Percentiles rank a stretch among this genome's conserved stretches.
Evolutionary conservation across 2,113 vertebrate species (phyloP).

Genomic region (Entelurus aequoreus): DNA sequence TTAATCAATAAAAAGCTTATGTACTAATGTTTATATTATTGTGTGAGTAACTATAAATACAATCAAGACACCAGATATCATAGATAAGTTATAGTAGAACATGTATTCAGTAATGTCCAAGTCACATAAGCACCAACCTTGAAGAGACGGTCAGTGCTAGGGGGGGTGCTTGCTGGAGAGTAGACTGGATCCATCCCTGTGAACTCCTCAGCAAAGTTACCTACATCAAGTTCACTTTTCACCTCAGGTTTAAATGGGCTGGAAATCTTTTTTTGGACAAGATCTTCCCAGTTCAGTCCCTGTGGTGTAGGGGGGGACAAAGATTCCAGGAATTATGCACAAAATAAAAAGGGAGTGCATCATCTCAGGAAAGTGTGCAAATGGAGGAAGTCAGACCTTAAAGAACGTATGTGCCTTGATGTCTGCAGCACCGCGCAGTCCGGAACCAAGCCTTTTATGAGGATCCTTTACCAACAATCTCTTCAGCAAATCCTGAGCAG

Average conservation of each 20-base stretch:
- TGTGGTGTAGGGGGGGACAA: slow-evolving; percentile 32
- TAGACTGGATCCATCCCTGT: slow-evolving; percentile 88
- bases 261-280: slow-evolving; percentile 75
- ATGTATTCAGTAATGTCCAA: background rate
- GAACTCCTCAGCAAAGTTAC: slow-evolving; percentile 90
- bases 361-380: background rate
- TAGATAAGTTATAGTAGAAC: no score
- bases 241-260: slow-evolving; percentile 86
- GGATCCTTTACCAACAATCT: slow-evolving; percentile 85
- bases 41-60: no score
- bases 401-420: slow-evolving; percentile 86
- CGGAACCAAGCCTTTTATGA: slow-evolving; percentile 82
- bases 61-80: no score
- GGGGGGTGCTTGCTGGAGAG: slow-evolving; percentile 83
- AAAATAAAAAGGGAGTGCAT: background rate
- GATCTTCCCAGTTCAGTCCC: slow-evolving; percentile 81
- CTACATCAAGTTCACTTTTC: slow-evolving; percentile 83
- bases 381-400: slow-evolving; percentile 67
- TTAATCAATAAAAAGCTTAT: no score
- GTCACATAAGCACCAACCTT: slow-evolving; percentile 62
- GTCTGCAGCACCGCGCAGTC: slow-evolving; percentile 79
- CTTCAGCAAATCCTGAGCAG: slow-evolving; percentile 83
- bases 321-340: slow-evolving; percentile 3
- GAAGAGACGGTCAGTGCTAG: slow-evolving; percentile 83
- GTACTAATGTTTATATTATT: no score